Evolutionary conservation across 2,888 invertebrate genomes (phyloP).

Genomic region (Bombylius discolor): DNA sequence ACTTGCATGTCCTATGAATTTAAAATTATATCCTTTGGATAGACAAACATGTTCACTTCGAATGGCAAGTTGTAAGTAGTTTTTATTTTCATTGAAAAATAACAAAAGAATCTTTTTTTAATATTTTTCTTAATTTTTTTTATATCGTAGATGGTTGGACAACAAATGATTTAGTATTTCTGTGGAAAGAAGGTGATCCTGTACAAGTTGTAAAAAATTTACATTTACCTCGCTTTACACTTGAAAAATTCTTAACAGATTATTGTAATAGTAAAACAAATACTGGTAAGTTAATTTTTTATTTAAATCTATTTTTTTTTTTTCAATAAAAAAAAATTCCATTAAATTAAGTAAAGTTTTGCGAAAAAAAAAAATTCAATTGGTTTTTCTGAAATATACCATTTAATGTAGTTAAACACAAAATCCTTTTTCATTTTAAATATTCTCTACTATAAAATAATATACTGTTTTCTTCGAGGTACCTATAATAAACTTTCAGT

Average conservation of each 20-base stretch:
- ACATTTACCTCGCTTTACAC: conserved; percentile 85
- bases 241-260: conserved; percentile 89
- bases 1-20: conserved; percentile 93
- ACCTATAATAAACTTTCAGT: too few relatives aligned
- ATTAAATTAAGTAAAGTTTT: not conserved
- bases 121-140: not conserved
- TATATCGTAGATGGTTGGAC: conserved; percentile 81
- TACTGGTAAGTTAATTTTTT: conserved; percentile 56
- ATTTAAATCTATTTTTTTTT: not conserved
- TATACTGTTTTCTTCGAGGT: too few relatives aligned
- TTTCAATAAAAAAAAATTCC: not conserved
- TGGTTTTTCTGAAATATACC: too few relatives aligned
- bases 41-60: conserved; percentile 87
- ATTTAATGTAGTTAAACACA: too few relatives aligned
- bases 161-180: conserved; percentile 87
- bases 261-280: conserved; percentile 95
- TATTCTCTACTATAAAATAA: too few relatives aligned
- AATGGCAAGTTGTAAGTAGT: conserved; percentile 93
- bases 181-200: conserved; percentile 92
- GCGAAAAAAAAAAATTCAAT: too few relatives aligned
- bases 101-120: not conserved
- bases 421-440: too few relatives aligned
- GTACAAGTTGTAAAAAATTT: conserved; percentile 90
- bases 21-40: conserved; percentile 92
- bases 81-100: not conserved